Base-by-base conservation (phyloP, 1,140 invertebrate species). In the Copidosoma floridanum region DNA sequence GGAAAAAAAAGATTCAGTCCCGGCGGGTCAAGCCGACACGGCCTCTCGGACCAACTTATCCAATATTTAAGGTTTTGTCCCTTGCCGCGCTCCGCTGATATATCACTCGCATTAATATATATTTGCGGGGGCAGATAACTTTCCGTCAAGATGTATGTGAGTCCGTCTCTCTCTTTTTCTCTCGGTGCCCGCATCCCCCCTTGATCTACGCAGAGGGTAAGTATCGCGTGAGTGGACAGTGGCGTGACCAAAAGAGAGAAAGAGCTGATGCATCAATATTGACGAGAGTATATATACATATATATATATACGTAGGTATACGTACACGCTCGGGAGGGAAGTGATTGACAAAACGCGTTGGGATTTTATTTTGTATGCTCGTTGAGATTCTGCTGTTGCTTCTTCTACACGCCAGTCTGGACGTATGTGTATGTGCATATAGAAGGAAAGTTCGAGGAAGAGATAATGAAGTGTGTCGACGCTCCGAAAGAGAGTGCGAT, bases 1-100 rank as follows among this genome's bases (percentile, higher is more conserved):
- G n/a, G n/a, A n/a, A n/a, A n/a, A 20, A 58, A 72, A 72, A 78
- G 77, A 79, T 80, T 80, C 41, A 68, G 75, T 79, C 77, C 75
- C 76, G 67, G 57, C 53, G 73, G 76, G 67, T 71, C 65, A n/a
- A 5, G 40, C 40, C 5, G 10, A 41, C 7, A 41, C 12, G n/a
- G 5, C 40, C 40, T 62, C 71, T 61, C 56, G 71, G 67, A 76
- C 75, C 67, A 75, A 80, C 77, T 81, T 79, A 79, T 81, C 72
- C 73, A 81, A 81, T 80, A 81, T 81, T 80, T 81, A 81, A 80
- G 75, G 74, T 80, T 78, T 80, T 78, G 78, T 81, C 79, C 79
- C 78, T 80, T 64, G 76, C 71, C 76, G 67, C 66, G 63, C n/a
- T 18, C 47, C 57, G 46, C 72, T 77, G 75, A 81, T 81, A 81